These are phyloP conservation scores for Anoplophora glabripennis DNA, from an alignment of 1,140 invertebrate genomes.

Conservation along the genomic window DNA sequence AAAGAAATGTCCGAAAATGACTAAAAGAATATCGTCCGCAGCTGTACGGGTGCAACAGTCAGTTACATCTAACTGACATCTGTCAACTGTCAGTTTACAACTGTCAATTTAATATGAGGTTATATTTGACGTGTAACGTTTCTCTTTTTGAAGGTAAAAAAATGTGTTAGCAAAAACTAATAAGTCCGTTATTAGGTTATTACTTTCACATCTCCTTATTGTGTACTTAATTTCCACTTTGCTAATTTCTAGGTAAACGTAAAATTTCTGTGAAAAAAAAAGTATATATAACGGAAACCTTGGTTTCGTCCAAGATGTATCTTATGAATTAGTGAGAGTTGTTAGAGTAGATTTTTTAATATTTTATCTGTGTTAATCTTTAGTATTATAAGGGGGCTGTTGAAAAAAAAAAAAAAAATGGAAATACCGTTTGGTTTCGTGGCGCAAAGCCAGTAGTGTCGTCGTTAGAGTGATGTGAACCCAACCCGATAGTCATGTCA, in stretches of 20 bases:
- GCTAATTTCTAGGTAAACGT: not conserved
- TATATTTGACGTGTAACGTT: too few relatives aligned
- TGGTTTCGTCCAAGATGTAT: not conserved
- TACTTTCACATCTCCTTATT: not conserved
- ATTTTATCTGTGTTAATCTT: constrained; percentile 18
- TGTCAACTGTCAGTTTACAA: too few relatives aligned
- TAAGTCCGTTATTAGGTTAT: too few relatives aligned
- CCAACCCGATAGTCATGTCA: not conserved
- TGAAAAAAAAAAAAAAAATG: constrained; percentile 5
- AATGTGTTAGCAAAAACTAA: too few relatives aligned
- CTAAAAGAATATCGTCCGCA: too few relatives aligned
- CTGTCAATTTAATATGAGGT: too few relatives aligned
- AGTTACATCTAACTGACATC: too few relatives aligned
- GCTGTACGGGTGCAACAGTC: too few relatives aligned
- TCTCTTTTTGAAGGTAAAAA: too few relatives aligned
- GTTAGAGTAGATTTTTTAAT: constrained; percentile 22
- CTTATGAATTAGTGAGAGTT: constrained; percentile 22
- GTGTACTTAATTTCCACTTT: constrained; percentile 10
- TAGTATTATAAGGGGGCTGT: constrained; percentile 11
- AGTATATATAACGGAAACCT: too few relatives aligned
- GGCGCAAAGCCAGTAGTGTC: constrained; percentile 14
- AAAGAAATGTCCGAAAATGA: too few relatives aligned
- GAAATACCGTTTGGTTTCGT: constrained; percentile 9
- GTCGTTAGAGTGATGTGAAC: constrained; percentile 1
- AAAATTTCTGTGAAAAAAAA: constrained; percentile 8